These are phyloP conservation scores for Rhynchomys soricoides DNA, from an alignment of 2,113 vertebrate genomes.

Conservation along the genomic window DNA sequence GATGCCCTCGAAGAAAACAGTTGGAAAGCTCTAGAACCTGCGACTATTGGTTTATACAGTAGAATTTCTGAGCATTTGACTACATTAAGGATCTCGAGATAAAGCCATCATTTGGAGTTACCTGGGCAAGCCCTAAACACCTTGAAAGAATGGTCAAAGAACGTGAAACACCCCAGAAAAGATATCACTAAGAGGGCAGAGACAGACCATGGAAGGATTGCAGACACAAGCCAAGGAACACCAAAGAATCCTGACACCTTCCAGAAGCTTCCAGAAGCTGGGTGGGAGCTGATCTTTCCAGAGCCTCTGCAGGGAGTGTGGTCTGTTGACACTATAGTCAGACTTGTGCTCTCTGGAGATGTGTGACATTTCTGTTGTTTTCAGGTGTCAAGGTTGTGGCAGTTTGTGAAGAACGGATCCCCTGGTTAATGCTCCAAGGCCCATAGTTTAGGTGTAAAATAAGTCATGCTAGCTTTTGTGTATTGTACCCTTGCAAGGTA, in stretches of 20 bases:
- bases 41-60: background rate
- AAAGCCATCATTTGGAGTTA: background rate
- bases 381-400: background rate
- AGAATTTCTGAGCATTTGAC: background rate
- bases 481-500: fast-evolving
- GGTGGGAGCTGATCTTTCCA: background rate
- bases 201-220: background rate
- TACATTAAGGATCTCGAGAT: constrained; percentile 20
- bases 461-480: background rate
- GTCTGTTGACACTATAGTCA: background rate
- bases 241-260: background rate
- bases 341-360: background rate
- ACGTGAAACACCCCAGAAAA: background rate
- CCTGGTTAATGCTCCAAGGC: background rate
- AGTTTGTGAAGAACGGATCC: background rate
- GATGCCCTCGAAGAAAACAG: background rate
- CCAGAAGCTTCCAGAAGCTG: background rate
- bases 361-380: background rate
- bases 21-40: background rate
- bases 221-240: background rate
- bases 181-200: background rate
- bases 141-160: background rate
- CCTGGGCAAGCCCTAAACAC: background rate
- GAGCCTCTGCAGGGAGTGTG: background rate
- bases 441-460: background rate